Conservation (phyloP, 2,888 invertebrate genomes). For the Saturnia pavonia region DNA sequence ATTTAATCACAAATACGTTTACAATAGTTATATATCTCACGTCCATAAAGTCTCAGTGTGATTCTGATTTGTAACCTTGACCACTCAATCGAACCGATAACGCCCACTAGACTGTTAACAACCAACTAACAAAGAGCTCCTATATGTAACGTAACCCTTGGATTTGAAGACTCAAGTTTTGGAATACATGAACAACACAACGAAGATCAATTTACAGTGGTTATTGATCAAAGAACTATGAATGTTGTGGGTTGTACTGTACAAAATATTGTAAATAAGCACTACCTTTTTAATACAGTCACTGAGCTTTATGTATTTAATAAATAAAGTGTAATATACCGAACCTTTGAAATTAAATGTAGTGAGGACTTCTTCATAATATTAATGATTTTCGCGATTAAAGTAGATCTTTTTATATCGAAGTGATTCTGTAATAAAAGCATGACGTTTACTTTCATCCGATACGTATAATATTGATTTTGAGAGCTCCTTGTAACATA, state of each 20-base stretch:
- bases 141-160: constrained; percentile 2
- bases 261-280: neutral
- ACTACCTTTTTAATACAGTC: neutral
- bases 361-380: neutral
- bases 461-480: no score
- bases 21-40: neutral
- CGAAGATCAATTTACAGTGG: constrained; percentile 34
- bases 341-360: neutral
- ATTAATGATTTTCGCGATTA: neutral
- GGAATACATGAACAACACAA: constrained; percentile 22
- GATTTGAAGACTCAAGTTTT: constrained; percentile 14
- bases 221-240: constrained; percentile 8
- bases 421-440: no score
- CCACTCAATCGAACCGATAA: constrained; percentile 50
- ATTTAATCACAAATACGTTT: no score
- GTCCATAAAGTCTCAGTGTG: constrained; percentile 5
- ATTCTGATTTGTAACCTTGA: constrained; percentile 39
- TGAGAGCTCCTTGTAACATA: no score
- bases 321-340: neutral
- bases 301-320: constrained; percentile 1
- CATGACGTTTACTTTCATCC: no score
- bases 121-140: constrained; percentile 31
- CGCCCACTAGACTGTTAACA: constrained; percentile 40
- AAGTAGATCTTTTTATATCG: neutral
- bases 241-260: neutral